phyloP scores from a whole-genome alignment of 2,113 vertebrate species.

The Chiloscyllium plagiosum region DNA sequence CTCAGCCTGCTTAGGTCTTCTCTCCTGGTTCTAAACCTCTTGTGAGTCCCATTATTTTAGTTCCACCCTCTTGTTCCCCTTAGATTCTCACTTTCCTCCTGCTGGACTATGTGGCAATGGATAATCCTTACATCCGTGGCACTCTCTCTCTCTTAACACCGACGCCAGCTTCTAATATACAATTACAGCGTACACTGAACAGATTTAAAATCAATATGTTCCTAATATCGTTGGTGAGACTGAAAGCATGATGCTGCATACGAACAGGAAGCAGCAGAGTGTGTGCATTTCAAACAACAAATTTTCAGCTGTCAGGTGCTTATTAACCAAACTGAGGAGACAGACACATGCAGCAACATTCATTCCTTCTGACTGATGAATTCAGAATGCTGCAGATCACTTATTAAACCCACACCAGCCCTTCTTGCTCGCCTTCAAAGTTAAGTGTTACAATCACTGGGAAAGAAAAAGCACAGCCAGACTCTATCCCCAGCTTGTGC shows the following conservation, averaged over 20 bases:
- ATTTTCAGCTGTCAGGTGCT: slow-evolving; percentile 59
- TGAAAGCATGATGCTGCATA: slow-evolving; percentile 64
- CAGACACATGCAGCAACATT: not conserved
- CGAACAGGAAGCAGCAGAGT: slow-evolving; percentile 72
- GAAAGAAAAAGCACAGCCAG: slow-evolving; percentile 41
- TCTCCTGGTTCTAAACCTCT: not conserved
- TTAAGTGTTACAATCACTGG: slow-evolving; percentile 42
- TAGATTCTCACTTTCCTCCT: slow-evolving; percentile 52
- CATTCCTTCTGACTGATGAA: slow-evolving; percentile 29
- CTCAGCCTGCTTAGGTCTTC: not conserved
- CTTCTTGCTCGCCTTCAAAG: not conserved
- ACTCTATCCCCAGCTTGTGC: slow-evolving; percentile 33
- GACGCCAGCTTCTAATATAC: slow-evolving; percentile 64
- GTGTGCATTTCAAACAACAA: slow-evolving; percentile 43
- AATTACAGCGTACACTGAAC: slow-evolving; percentile 67
- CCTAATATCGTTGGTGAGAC: slow-evolving; percentile 71
- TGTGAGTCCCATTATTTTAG: not conserved
- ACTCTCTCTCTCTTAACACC: slow-evolving; percentile 46
- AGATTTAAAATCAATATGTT: slow-evolving; percentile 82
- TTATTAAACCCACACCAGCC: slow-evolving; percentile 18
- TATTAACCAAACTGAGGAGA: slow-evolving; percentile 43
- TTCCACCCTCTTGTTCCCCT: not conserved
- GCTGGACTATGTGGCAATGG: slow-evolving; percentile 50
- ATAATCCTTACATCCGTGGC: slow-evolving; percentile 53
- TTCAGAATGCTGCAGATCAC: not conserved